Conservation (phyloP, 2,888 invertebrate species). For the Rotaria magnacalcarata region DNA sequence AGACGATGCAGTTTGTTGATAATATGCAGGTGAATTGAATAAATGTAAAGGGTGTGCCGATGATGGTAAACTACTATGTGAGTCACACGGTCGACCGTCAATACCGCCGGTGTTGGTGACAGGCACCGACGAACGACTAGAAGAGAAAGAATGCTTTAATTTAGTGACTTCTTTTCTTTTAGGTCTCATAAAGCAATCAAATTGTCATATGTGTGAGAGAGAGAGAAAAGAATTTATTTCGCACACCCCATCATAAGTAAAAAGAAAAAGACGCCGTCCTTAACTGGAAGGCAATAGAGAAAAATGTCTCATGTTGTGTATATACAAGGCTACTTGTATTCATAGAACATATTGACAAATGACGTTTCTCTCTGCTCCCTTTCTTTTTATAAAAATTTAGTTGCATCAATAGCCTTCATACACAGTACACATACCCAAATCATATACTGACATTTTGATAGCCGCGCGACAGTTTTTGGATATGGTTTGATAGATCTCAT, state of each 20-base stretch:
- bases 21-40: constrained; percentile 1
- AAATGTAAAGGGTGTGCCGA: background rate
- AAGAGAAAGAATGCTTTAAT: background rate
- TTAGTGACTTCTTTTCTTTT: background rate
- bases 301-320: background rate
- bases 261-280: background rate
- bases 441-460: too few relatives aligned
- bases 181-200: background rate
- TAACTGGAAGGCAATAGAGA: background rate
- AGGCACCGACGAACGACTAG: constrained; percentile 18
- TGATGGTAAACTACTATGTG: background rate
- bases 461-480: too few relatives aligned
- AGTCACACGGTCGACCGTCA: background rate
- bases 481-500: too few relatives aligned
- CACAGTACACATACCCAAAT: too few relatives aligned
- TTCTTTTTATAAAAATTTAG: too few relatives aligned
- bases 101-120: constrained; percentile 7
- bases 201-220: background rate
- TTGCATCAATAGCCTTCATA: too few relatives aligned
- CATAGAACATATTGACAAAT: background rate
- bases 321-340: background rate
- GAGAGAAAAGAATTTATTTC: background rate
- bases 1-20: background rate
- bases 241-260: background rate
- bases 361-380: background rate